Evolutionary conservation across 2,888 invertebrate species (phyloP).

Genomic region (Barypeithes pellucidus): DNA sequence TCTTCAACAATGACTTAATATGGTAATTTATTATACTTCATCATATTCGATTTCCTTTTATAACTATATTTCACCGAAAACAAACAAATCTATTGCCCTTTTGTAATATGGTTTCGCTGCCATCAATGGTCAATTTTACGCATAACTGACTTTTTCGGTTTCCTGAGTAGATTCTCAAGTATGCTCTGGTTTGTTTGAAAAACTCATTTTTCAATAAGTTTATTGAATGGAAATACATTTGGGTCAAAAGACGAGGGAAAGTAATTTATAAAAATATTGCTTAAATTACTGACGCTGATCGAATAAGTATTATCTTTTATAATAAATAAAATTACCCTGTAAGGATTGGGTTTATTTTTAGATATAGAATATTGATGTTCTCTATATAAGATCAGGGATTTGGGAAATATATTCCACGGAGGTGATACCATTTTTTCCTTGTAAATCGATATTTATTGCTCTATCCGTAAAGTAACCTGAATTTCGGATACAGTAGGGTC

Average conservation of each 20-base stretch:
- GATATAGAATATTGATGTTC: too few relatives aligned
- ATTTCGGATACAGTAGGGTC: too few relatives aligned
- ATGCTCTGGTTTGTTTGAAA: conserved; percentile 32
- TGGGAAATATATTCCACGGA: too few relatives aligned
- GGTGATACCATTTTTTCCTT: too few relatives aligned
- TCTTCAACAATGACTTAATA: too few relatives aligned
- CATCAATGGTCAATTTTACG: conserved; percentile 32
- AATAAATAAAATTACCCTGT: neutral
- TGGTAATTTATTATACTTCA: neutral
- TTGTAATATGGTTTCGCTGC: conserved; percentile 20
- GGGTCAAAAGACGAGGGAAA: neutral
- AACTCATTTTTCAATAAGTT: conserved; percentile 25
- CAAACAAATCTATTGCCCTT: conserved; percentile 7
- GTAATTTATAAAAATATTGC: conserved; percentile 17
- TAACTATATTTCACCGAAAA: neutral
- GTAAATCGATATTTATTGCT: too few relatives aligned
- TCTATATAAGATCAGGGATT: too few relatives aligned
- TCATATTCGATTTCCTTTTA: neutral
- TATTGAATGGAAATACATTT: conserved; percentile 20
- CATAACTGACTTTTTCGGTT: conserved; percentile 10
- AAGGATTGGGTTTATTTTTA: too few relatives aligned
- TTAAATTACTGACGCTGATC: neutral
- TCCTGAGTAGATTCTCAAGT: conserved; percentile 28
- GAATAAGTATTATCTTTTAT: neutral
- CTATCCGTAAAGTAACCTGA: too few relatives aligned